A percentile compares a stretch with the other conserved stretches of the same genome.
Conservation (phyloP, 2,113 vertebrate species). For the Sialia sialis region DNA sequence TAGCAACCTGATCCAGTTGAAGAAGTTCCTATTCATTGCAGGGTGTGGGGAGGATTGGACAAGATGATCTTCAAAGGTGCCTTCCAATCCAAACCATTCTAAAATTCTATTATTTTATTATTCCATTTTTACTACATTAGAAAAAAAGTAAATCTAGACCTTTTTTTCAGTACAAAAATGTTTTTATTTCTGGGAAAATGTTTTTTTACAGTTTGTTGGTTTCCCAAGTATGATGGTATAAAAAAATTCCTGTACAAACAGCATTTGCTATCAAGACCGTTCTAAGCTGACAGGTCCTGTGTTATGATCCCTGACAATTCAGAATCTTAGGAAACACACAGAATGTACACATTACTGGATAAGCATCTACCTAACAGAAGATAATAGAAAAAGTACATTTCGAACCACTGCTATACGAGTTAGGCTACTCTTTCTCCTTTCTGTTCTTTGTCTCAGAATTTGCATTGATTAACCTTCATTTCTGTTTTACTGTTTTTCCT, state of each 20-base stretch:
- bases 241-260: not conserved
- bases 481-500: not conserved
- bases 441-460: not conserved
- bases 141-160: not conserved
- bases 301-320: not conserved
- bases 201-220: not conserved
- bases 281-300: not conserved
- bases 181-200: not conserved
- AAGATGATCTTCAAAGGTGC: not conserved
- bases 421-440: not conserved
- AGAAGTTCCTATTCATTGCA: not conserved
- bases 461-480: not conserved
- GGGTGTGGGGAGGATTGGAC: accelerated
- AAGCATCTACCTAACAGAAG: not conserved
- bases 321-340: not conserved
- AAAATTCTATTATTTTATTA: not conserved
- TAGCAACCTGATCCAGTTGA: not conserved
- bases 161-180: not conserved
- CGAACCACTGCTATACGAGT: not conserved
- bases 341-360: not conserved
- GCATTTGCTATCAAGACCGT: not conserved
- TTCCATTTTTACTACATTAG: not conserved
- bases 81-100: not conserved
- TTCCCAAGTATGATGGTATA: not conserved
- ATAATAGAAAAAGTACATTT: not conserved